A percentile compares a stretch with the other conserved stretches of the same genome.
Evolutionary conservation across 23 tunicate genomes (phyloP).

Genomic region (Clavelina lepadiformis): DNA sequence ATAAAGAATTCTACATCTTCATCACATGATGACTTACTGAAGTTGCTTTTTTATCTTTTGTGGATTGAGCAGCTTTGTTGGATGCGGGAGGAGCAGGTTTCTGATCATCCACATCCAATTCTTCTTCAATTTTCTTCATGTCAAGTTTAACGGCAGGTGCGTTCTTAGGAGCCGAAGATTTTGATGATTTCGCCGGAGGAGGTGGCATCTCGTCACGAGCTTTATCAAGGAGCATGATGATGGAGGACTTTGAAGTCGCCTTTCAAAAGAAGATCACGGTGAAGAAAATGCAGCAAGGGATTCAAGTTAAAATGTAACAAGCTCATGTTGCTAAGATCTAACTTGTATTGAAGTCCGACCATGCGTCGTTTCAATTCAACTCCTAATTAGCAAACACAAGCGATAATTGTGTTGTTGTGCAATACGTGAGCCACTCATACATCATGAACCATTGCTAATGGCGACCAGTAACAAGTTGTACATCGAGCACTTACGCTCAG

Average conservation of each 20-base stretch:
- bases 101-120: background rate
- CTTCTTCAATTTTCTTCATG: background rate
- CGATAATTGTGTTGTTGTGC: too few relatives aligned
- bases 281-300: too few relatives aligned
- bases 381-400: too few relatives aligned
- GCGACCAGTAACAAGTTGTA: too few relatives aligned
- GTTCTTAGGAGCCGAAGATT: background rate
- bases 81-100: constrained; percentile 7
- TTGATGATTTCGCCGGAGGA: constrained; percentile 35
- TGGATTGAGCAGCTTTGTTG: background rate
- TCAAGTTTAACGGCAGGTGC: background rate
- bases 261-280: too few relatives aligned
- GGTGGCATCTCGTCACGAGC: constrained; percentile 75
- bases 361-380: too few relatives aligned
- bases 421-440: too few relatives aligned
- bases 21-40: constrained; percentile 13
- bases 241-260: constrained; percentile 50
- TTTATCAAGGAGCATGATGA: constrained; percentile 57
- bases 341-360: too few relatives aligned
- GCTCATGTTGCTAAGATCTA: too few relatives aligned
- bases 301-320: too few relatives aligned
- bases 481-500: constrained; percentile 40
- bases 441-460: too few relatives aligned
- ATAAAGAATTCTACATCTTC: too few relatives aligned
- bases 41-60: constrained; percentile 7